Evolutionary conservation across 1,140 invertebrate species (phyloP), one percentile per base, ranked within the genome.

Genomic region (Trichomalopsis sarcophagae): DNA sequence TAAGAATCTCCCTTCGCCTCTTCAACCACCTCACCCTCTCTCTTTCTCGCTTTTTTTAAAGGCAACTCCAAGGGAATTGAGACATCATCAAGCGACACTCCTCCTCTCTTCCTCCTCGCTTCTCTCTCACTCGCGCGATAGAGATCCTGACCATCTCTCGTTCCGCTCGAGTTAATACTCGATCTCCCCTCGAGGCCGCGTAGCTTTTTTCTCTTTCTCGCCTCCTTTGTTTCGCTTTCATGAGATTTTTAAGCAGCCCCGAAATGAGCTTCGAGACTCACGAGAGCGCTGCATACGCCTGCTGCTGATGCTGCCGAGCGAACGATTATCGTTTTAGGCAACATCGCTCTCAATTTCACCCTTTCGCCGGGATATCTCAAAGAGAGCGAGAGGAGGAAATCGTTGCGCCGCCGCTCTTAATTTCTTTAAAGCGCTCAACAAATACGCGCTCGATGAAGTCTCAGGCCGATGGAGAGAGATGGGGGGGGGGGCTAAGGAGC

Each of bases 191-290:
- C 69, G 40, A 44, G 40, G 23, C 66, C 1, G 66, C 36, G 44
- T 10, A 66, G 55, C 55, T 62, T 62, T 47, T 10, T 36, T 85
- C 73, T 27, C 71, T 76, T 69, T 84, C 69, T 44, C 82, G 33
- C 66, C 80, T 90, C 88, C 89, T 92, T 92, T 91, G 91, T 91
- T 91, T 91, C 89, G 89, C 86, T 89, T 91, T 91, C 90, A 91
- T 91, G 90, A 92, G 91, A 90, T 92, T 92, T 92, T 92, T 92
- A 92, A 92, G 89, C 89, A 90, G 87, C 87, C 81, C 55, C 89
- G 87, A 89, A 91, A 92, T 91, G 89, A 91, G 89, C 86, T 91
- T 91, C 87, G 81, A 85, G 87, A 82, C 81, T 82, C 87, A 68
- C 86, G 82, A 86, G 88, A 87, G 84, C 87, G 85, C 84, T 36